Evolutionary conservation across 2,797 vertebrate species (phyloP).

Genomic region (Aythya fuligula): DNA sequence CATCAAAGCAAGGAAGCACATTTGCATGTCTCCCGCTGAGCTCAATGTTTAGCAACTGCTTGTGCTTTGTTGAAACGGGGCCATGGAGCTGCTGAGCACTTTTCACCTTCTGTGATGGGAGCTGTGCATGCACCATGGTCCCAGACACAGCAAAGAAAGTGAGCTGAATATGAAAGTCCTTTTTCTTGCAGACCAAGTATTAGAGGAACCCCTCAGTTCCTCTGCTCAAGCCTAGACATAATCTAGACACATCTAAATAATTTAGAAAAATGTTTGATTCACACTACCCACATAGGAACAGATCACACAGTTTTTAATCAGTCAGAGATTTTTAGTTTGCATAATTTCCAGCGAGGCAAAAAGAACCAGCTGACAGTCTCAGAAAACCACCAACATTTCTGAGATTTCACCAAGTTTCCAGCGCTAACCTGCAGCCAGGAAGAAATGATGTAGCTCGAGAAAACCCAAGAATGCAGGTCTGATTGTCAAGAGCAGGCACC

Average conservation of each 20-base stretch:
- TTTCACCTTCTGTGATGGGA: not conserved
- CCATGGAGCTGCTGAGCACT: fast-evolving
- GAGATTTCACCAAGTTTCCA: not conserved
- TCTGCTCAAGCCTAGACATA: not conserved
- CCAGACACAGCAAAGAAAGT: not conserved
- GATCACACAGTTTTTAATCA: not conserved
- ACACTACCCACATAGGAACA: not conserved
- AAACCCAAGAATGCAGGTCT: not conserved
- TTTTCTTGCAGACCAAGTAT: not conserved
- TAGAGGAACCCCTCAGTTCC: not conserved
- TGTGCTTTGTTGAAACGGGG: not conserved
- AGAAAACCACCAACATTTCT: not conserved
- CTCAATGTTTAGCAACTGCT: not conserved
- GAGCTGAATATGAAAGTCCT: not conserved
- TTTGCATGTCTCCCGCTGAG: not conserved
- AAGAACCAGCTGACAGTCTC: not conserved
- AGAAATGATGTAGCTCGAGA: not conserved
- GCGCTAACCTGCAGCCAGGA: not conserved
- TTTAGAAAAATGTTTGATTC: not conserved
- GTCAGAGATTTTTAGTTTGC: not conserved
- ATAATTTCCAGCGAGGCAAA: not conserved
- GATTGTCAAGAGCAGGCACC: not conserved
- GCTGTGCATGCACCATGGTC: not conserved
- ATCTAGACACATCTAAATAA: not conserved
- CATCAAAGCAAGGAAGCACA: not conserved